phyloP scores from a whole-genome alignment of 1,140 invertebrate species.

The Drosophila erecta region DNA sequence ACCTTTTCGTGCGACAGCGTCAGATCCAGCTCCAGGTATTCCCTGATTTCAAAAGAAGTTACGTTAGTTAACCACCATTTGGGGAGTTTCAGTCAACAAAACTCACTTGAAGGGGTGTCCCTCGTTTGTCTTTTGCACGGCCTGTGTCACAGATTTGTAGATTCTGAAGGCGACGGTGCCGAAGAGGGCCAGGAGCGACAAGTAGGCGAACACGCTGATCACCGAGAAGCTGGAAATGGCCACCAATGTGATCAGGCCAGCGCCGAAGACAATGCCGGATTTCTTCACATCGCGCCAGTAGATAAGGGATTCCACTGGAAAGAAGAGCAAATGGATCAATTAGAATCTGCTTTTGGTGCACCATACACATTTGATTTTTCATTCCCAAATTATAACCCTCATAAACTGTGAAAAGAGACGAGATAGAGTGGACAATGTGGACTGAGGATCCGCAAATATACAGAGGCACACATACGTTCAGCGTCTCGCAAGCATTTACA shows the following conservation, averaged over 20 bases:
- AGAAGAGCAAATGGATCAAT: constrained; percentile 64
- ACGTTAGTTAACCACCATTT: not conserved
- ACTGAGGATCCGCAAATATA: constrained; percentile 45
- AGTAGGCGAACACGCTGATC: constrained; percentile 97
- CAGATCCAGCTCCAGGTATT: constrained; percentile 94
- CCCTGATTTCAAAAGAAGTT: constrained; percentile 86
- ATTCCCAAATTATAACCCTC: constrained; percentile 28
- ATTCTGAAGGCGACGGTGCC: constrained; percentile 96
- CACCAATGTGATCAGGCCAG: constrained; percentile 93
- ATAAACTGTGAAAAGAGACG: constrained; percentile 30
- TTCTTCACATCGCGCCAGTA: constrained; percentile 98
- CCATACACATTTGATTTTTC: constrained; percentile 1
- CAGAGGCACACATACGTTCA: constrained; percentile 26
- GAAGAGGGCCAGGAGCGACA: constrained; percentile 92
- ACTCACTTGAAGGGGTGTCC: constrained; percentile 99
- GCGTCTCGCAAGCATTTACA: constrained; percentile 23
- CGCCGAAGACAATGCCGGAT: constrained; percentile 95
- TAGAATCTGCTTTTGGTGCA: constrained; percentile 3
- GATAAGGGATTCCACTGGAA: constrained; percentile 96
- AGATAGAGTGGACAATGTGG: constrained; percentile 18
- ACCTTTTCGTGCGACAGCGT: constrained; percentile 94
- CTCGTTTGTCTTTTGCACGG: constrained; percentile 98
- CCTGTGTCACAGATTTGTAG: constrained; percentile 97
- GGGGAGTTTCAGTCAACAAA: constrained; percentile 89
- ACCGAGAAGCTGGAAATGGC: constrained; percentile 97